These are phyloP conservation scores for Clarias laeviceps DNA, from an alignment of 2,797 vertebrate species.

Conservation along the genomic window DNA sequence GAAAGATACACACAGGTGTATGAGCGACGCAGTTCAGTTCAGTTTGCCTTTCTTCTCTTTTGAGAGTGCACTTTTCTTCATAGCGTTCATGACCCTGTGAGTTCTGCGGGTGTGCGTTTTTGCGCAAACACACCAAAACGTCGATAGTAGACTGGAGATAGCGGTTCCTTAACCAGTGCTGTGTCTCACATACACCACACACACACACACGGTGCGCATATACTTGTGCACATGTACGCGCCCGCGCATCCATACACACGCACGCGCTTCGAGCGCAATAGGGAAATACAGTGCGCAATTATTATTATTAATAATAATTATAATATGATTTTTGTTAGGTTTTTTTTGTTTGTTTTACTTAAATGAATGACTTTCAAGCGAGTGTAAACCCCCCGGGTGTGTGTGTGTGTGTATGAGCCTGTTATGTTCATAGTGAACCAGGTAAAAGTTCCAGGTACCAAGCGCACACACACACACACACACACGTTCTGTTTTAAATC, in stretches of 20 bases:
- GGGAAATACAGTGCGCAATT: neutral
- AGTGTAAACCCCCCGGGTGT: neutral
- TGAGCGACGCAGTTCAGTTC: neutral
- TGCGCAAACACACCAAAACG: neutral
- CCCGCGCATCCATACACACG: neutral
- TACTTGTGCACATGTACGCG: neutral
- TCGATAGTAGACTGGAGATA: conserved; percentile 8
- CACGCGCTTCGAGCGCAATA: neutral
- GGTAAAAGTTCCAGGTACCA: neutral
- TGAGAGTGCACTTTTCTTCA: neutral
- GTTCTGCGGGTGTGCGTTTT: neutral
- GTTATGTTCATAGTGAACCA: neutral
- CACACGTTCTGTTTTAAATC: neutral
- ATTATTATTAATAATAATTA: no score
- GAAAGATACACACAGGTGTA: neutral
- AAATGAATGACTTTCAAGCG: neutral
- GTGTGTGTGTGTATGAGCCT: neutral
- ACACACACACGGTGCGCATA: neutral
- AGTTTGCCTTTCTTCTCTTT: neutral
- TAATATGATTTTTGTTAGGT: neutral
- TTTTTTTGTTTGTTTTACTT: neutral
- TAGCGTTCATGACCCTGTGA: neutral
- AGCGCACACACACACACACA: neutral
- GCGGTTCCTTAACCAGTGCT: neutral
- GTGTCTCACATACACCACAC: neutral